Evolutionary conservation across 2,888 invertebrate species (phyloP).

Genomic region (Tachystola acroxantha): DNA sequence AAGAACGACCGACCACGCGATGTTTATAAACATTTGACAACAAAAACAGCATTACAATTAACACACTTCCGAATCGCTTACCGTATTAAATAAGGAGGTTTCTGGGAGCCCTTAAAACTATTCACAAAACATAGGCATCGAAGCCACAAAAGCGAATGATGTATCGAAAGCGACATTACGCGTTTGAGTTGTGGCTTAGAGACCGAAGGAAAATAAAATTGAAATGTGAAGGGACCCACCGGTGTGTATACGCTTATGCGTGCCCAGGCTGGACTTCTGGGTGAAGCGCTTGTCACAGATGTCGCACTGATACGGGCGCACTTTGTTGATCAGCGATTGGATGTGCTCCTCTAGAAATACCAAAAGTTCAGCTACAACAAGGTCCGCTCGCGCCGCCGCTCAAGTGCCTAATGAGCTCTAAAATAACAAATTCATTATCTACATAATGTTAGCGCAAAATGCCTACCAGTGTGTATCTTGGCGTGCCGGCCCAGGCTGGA

Average conservation of each 20-base stretch:
- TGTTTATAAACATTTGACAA: slow-evolving; percentile 5
- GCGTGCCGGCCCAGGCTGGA: slow-evolving; percentile 86
- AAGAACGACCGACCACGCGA: slow-evolving; percentile 14
- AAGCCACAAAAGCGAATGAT: slow-evolving; percentile 58
- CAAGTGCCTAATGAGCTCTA: slow-evolving; percentile 65
- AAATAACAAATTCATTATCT: slow-evolving; percentile 63
- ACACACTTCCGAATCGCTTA: slow-evolving; percentile 53
- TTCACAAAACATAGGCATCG: slow-evolving; percentile 73
- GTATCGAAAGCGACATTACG: slow-evolving; percentile 21
- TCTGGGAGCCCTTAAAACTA: slow-evolving; percentile 75
- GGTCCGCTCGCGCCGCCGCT: slow-evolving; percentile 47
- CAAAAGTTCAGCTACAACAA: slow-evolving; percentile 75
- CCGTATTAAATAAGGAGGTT: slow-evolving; percentile 29
- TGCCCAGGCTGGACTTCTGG: slow-evolving; percentile 90
- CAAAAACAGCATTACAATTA: slow-evolving; percentile 19
- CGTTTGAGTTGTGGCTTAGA: slow-evolving; percentile 62
- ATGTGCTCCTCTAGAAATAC: slow-evolving; percentile 80
- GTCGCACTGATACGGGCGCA: slow-evolving; percentile 83
- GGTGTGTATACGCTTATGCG: slow-evolving; percentile 88
- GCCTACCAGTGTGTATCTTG: slow-evolving; percentile 83
- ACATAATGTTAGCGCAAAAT: slow-evolving; percentile 71
- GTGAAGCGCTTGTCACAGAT: slow-evolving; percentile 89
- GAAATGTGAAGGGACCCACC: slow-evolving; percentile 78
- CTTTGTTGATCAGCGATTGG: slow-evolving; percentile 80
- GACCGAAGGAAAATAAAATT: slow-evolving; percentile 61